These are phyloP conservation scores for Hemaris fuciformis DNA, from an alignment of 2,888 invertebrate species.

Conservation along the genomic window DNA sequence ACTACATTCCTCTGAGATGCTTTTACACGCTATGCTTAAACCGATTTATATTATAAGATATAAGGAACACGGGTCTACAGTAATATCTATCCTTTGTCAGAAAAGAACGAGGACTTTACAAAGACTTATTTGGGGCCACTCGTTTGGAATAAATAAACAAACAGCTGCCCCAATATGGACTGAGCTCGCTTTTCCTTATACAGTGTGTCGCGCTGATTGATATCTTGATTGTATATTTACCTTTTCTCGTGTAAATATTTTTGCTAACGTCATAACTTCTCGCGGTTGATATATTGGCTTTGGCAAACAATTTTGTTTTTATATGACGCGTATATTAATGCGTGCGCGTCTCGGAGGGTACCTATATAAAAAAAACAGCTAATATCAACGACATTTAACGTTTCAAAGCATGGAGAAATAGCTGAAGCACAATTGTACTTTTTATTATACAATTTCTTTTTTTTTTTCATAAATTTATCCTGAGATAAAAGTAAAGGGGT, in stretches of 20 bases:
- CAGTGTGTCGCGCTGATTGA: slow-evolving; percentile 52
- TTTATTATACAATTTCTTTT: too few species aligned
- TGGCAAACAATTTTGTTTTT: neutral
- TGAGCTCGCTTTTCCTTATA: slow-evolving; percentile 64
- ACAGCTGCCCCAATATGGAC: slow-evolving; percentile 46
- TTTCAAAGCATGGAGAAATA: too few species aligned
- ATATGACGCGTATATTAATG: neutral
- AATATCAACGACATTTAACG: too few species aligned
- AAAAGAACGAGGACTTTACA: slow-evolving; percentile 51
- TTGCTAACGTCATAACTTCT: neutral
- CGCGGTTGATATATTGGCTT: neutral
- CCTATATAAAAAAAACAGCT: too few species aligned
- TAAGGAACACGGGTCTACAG: slow-evolving; percentile 6
- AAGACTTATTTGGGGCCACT: slow-evolving; percentile 65
- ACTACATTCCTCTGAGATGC: neutral
- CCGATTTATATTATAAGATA: neutral
- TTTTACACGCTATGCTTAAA: neutral
- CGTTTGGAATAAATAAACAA: slow-evolving; percentile 73
- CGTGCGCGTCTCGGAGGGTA: neutral
- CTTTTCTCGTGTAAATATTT: slow-evolving; percentile 20
- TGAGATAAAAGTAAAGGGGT: too few species aligned
- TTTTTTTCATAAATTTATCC: too few species aligned
- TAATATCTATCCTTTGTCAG: slow-evolving; percentile 29
- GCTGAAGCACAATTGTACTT: too few species aligned
- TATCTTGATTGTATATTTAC: slow-evolving; percentile 56